phyloP scores from a whole-genome alignment of 2,113 vertebrate species.

The Pantherophis guttatus region DNA sequence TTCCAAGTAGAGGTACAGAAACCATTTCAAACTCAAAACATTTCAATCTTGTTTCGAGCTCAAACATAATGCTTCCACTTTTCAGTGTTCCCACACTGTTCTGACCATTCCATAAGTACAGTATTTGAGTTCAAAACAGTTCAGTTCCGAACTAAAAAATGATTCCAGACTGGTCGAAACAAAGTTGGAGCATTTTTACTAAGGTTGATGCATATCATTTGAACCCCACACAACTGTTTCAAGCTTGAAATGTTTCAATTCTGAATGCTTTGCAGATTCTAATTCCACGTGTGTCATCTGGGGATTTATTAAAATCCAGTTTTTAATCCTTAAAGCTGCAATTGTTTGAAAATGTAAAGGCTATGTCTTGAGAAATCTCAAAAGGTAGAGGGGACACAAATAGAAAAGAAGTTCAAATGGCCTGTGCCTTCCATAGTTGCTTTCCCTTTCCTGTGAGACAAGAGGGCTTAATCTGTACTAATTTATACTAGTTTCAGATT shows the following conservation, averaged over 20 bases:
- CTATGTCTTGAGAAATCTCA: background rate
- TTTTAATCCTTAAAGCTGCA: background rate
- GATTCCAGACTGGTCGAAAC: background rate
- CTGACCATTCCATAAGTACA: background rate
- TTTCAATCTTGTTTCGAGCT: background rate
- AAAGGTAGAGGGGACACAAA: background rate
- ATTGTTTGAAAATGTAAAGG: background rate
- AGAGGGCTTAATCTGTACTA: conserved; percentile 1
- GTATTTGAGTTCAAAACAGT: background rate
- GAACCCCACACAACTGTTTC: background rate
- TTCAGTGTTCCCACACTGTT: background rate
- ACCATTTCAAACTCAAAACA: background rate
- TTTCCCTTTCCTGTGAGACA: background rate
- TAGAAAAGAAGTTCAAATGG: background rate
- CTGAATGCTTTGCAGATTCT: background rate
- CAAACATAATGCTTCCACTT: background rate
- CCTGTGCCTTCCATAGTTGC: conserved; percentile 6
- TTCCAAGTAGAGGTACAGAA: background rate
- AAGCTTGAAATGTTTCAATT: background rate
- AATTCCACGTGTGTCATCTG: background rate
- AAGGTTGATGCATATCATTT: background rate
- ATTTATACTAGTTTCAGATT: background rate
- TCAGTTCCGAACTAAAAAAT: background rate
- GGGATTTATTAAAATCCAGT: background rate
- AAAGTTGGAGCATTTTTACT: background rate